Percentiles rank a stretch among this genome's conserved stretches.
Conservation (phyloP, 2,113 vertebrate species). For the Phyllostomus hastatus region DNA sequence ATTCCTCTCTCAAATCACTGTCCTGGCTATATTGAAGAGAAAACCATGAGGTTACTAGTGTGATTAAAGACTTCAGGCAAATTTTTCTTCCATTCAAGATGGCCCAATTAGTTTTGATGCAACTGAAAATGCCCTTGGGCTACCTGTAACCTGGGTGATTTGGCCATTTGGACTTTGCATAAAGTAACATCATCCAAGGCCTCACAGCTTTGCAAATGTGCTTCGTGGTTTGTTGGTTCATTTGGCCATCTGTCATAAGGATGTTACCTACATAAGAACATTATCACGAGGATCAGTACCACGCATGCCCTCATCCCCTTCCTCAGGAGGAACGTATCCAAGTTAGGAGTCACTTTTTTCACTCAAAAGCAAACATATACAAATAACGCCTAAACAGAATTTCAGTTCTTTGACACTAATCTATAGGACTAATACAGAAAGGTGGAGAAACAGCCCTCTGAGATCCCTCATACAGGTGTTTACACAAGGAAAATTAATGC, state of each 20-base stretch:
- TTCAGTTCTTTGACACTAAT: conserved; percentile 25
- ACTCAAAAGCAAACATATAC: not conserved
- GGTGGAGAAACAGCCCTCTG: not conserved
- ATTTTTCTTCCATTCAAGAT: conserved; percentile 40
- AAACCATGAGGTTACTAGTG: conserved; percentile 8
- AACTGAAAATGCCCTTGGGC: conserved; percentile 29
- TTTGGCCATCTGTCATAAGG: conserved; percentile 21
- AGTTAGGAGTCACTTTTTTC: conserved; percentile 6
- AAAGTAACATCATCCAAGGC: not conserved
- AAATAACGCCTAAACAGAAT: not conserved
- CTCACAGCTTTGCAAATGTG: conserved; percentile 27
- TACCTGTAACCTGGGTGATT: conserved; percentile 35
- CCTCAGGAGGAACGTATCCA: not conserved
- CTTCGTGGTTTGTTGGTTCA: not conserved
- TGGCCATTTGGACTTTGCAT: conserved; percentile 37
- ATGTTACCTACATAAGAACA: not conserved
- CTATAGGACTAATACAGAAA: not conserved
- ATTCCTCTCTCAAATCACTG: conserved; percentile 10
- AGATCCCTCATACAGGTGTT: conserved; percentile 36
- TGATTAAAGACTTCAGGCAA: conserved; percentile 54
- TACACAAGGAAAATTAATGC: conserved; percentile 40
- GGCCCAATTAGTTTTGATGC: conserved; percentile 52
- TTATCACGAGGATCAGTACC: not conserved
- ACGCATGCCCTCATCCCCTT: not conserved
- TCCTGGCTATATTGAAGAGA: not conserved